A percentile compares a stretch with the other conserved stretches of the same genome.
Conservation (phyloP, 2,113 vertebrate genomes). For the Cynoglossus semilaevis region DNA sequence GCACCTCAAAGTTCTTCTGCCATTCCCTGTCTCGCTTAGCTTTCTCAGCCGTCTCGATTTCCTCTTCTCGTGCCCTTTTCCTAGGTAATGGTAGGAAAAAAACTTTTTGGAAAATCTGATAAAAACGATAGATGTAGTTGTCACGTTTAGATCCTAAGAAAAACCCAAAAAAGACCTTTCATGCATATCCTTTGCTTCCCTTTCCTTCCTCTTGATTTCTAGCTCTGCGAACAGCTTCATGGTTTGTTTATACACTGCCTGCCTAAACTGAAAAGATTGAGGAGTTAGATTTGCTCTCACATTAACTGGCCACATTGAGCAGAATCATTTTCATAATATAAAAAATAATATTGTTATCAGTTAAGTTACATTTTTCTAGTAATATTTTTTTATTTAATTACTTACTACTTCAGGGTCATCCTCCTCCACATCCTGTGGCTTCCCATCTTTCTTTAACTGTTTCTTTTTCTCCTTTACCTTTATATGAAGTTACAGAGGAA, state of each 20-base stretch:
- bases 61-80: constrained; percentile 95
- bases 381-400: too few relatives aligned
- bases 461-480: constrained; percentile 97
- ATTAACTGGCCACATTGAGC: too few relatives aligned
- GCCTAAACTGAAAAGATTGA: constrained; percentile 83
- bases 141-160: not conserved
- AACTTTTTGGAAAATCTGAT: not conserved
- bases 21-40: constrained; percentile 94
- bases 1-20: constrained; percentile 99
- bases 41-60: constrained; percentile 94
- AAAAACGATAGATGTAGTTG: not conserved
- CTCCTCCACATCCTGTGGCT: constrained; percentile 84
- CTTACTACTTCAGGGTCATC: constrained; percentile 91
- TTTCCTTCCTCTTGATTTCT: constrained; percentile 98
- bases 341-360: too few relatives aligned
- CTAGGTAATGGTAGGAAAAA: constrained; percentile 60
- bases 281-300: too few relatives aligned
- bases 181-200: constrained; percentile 98
- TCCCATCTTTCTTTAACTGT: constrained; percentile 96
- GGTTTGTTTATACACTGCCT: constrained; percentile 98
- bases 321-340: not conserved
- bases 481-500: constrained; percentile 53
- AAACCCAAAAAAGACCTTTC: constrained; percentile 82
- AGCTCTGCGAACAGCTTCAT: constrained; percentile 99
- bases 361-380: not conserved